Percentiles rank a stretch among this genome's conserved stretches.
Conservation (phyloP, 2,113 vertebrate genomes). For the Cichladusa arquata region DNA sequence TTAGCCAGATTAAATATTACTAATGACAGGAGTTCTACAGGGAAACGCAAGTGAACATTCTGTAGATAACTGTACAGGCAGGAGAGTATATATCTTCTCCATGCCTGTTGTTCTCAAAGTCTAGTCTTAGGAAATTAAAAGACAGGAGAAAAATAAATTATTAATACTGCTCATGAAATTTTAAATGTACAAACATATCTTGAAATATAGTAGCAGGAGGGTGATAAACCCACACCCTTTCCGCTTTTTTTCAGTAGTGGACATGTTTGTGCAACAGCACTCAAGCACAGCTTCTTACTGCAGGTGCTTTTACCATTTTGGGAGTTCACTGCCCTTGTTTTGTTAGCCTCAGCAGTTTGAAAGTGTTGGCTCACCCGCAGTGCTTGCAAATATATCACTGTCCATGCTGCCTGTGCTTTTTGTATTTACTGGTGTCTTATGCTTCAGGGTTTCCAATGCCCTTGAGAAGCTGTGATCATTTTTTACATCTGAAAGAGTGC, state of each 20-base stretch:
- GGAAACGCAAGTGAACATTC: neutral
- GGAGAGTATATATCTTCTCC: neutral
- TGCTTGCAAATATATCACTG: constrained; percentile 72
- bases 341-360: constrained; percentile 74
- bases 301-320: constrained; percentile 69
- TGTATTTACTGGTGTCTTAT: constrained; percentile 76
- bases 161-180: constrained; percentile 54
- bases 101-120: constrained; percentile 29
- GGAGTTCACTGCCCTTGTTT: constrained; percentile 73
- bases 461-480: constrained; percentile 76
- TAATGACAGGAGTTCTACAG: constrained; percentile 9
- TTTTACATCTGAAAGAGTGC: constrained; percentile 74
- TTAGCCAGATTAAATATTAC: constrained; percentile 5
- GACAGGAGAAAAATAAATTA: constrained; percentile 46
- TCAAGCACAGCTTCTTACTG: constrained; percentile 52
- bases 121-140: constrained; percentile 63
- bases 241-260: neutral
- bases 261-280: neutral
- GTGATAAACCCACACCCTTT: constrained; percentile 32
- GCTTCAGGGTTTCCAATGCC: constrained; percentile 72
- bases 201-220: constrained; percentile 53
- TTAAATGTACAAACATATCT: constrained; percentile 46
- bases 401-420: constrained; percentile 71
- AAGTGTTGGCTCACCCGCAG: constrained; percentile 53
- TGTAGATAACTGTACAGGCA: neutral